Percentiles rank a stretch among this genome's conserved stretches.
phyloP scores from a whole-genome alignment of 1,140 invertebrate species.

The Microplitis mediator region DNA sequence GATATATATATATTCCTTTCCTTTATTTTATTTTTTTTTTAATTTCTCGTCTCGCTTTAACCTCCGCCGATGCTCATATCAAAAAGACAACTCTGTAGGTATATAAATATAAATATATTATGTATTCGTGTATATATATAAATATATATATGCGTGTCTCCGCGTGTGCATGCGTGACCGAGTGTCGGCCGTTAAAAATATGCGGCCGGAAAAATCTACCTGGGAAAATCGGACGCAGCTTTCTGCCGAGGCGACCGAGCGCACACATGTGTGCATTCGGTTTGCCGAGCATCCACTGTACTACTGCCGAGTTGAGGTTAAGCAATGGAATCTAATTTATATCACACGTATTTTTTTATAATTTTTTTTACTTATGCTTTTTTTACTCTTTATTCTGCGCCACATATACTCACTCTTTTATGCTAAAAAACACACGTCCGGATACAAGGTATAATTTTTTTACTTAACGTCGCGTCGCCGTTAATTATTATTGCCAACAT shows the following conservation, averaged over 20 bases:
- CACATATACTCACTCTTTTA: neutral
- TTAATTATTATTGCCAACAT: neutral
- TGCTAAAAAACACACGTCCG: neutral
- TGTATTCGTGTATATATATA: neutral
- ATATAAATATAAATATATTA: too few relatives aligned
- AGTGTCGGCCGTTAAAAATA: slow-evolving; percentile 38
- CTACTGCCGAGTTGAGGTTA: neutral
- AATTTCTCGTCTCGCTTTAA: neutral
- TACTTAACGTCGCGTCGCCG: neutral
- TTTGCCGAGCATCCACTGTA: neutral
- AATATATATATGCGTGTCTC: slow-evolving; percentile 12
- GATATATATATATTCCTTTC: slow-evolving; percentile 37
- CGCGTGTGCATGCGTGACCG: slow-evolving; percentile 32
- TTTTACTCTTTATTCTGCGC: neutral
- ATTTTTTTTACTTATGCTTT: slow-evolving; percentile 22
- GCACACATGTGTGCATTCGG: slow-evolving; percentile 19
- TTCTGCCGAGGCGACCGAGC: slow-evolving; percentile 15
- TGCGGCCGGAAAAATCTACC: slow-evolving; percentile 47
- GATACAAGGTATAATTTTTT: slow-evolving; percentile 16
- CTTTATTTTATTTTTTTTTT: slow-evolving; percentile 23
- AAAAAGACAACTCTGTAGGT: neutral
- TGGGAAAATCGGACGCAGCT: slow-evolving; percentile 52
- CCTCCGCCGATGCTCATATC: neutral
- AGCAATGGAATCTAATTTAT: slow-evolving; percentile 25
- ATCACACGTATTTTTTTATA: neutral